Evolutionary conservation across 2,888 invertebrate genomes (phyloP).

Genomic region (Dolomedes plantarius): DNA sequence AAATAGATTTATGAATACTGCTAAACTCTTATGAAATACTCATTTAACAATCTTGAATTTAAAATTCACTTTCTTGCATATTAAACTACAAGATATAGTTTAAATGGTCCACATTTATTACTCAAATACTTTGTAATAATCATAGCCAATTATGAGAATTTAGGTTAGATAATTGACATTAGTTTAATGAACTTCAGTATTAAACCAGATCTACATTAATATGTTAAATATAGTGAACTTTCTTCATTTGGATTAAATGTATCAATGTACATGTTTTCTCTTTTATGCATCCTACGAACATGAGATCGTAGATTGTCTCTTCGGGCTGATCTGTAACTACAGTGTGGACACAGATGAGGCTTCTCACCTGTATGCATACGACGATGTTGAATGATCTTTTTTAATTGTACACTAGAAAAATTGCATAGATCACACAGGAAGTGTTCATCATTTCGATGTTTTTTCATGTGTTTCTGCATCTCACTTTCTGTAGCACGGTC

Average conservation of each 20-base stretch:
- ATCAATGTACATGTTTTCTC: slow-evolving; percentile 80
- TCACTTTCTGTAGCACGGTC: slow-evolving; percentile 79
- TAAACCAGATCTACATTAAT: slow-evolving; percentile 29
- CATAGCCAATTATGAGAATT: background rate
- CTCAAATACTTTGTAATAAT: background rate
- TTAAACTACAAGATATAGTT: too few species aligned
- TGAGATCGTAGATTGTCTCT: slow-evolving; percentile 81
- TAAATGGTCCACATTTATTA: background rate
- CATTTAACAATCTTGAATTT: too few species aligned
- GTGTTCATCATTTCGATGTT: slow-evolving; percentile 79
- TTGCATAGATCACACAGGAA: slow-evolving; percentile 80
- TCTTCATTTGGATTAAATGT: slow-evolving; percentile 79
- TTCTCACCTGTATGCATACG: slow-evolving; percentile 81
- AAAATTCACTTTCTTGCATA: too few species aligned
- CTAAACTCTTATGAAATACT: background rate
- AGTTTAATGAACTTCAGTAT: slow-evolving; percentile 5
- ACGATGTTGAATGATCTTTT: slow-evolving; percentile 81
- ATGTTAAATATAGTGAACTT: slow-evolving; percentile 21
- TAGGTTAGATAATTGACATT: background rate
- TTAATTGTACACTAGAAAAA: slow-evolving; percentile 80
- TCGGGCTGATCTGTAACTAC: slow-evolving; percentile 80
- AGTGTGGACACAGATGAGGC: slow-evolving; percentile 80
- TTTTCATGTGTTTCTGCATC: slow-evolving; percentile 79
- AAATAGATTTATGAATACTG: too few species aligned
- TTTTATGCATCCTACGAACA: slow-evolving; percentile 80